Evolutionary conservation across 2,113 vertebrate genomes (phyloP).

Genomic region (Pomatostomus ruficeps): DNA sequence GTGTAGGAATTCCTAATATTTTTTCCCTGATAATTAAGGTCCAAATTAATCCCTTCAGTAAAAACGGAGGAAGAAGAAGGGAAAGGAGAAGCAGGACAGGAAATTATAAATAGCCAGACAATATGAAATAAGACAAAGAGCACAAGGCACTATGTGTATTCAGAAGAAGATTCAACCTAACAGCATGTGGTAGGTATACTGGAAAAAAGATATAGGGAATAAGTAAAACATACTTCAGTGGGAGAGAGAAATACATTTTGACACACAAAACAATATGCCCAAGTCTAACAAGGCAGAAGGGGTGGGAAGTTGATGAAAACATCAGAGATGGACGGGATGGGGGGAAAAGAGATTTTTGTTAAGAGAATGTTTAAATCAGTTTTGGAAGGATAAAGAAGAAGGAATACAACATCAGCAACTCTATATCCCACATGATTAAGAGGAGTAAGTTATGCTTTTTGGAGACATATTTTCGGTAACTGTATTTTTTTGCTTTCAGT

Average conservation of each 20-base stretch:
- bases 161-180: neutral
- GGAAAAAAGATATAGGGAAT: neutral
- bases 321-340: neutral
- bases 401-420: neutral
- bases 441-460: neutral
- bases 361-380: neutral
- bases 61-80: neutral
- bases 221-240: neutral
- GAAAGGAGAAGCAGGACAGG: neutral
- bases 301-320: neutral
- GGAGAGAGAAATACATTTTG: neutral
- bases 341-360: neutral
- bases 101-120: neutral
- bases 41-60: neutral
- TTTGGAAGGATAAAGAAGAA: neutral
- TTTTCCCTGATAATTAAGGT: neutral
- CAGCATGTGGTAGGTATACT: neutral
- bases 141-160: neutral
- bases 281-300: neutral
- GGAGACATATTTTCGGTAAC: neutral
- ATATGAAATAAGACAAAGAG: neutral
- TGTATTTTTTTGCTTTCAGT: neutral
- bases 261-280: neutral
- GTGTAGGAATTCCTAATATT: neutral
- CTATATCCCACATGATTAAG: neutral